Percentiles rank a stretch among this genome's conserved stretches.
Conservation (phyloP, 1,140 invertebrate species). For the Aphis gossypii region DNA sequence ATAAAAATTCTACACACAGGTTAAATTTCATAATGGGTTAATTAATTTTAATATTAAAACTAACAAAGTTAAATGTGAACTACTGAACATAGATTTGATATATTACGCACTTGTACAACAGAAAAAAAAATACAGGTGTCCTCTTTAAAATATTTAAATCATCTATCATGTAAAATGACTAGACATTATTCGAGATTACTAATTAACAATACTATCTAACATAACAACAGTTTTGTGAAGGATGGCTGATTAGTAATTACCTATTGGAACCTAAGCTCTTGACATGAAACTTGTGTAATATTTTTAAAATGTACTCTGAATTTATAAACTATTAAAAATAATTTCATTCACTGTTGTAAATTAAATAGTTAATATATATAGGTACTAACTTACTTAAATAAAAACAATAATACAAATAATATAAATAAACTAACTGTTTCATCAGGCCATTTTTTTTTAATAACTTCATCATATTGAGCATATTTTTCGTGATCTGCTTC, state of each 20-base stretch:
- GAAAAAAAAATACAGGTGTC: no score
- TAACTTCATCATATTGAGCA: conserved; percentile 48
- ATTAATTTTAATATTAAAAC: no score
- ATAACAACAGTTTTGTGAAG: background rate
- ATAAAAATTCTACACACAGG: no score
- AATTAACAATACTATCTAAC: background rate
- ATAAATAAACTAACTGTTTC: background rate
- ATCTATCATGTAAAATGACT: background rate
- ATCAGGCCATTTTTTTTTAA: conserved; percentile 40
- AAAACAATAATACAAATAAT: background rate
- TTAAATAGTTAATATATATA: background rate
- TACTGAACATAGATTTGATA: no score
- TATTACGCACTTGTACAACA: no score
- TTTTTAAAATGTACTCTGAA: no score
- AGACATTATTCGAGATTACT: background rate
- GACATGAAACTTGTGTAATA: background rate
- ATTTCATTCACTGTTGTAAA: background rate
- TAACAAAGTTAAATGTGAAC: no score
- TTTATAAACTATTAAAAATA: background rate
- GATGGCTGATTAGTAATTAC: background rate
- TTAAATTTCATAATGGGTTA: no score
- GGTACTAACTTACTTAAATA: background rate
- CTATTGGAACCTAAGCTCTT: background rate
- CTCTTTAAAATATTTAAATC: no score
- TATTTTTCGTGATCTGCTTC: conserved; percentile 56